Conservation (phyloP, 2,113 vertebrate species). For the Pterocles burchelli region DNA sequence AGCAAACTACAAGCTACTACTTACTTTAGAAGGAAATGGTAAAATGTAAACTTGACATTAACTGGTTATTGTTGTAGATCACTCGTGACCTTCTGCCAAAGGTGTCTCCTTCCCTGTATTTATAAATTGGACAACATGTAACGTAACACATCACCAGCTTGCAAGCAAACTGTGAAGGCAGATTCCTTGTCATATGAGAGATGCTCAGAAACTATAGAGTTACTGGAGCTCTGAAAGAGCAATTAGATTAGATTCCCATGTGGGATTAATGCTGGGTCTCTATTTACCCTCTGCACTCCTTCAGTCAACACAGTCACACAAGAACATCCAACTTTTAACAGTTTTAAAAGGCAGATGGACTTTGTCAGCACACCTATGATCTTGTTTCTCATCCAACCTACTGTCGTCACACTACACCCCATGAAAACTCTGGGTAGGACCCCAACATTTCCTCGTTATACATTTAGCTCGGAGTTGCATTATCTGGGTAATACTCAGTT, state of each 20-base stretch:
- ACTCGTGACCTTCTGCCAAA: not conserved
- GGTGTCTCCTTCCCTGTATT: not conserved
- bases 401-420: no score
- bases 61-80: constrained; percentile 10
- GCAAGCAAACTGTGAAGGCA: constrained; percentile 12
- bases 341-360: not conserved
- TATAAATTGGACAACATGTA: not conserved
- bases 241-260: constrained; percentile 51
- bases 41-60: not conserved
- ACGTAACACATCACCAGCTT: not conserved
- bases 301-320: not conserved
- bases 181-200: constrained; percentile 23
- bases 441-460: not conserved
- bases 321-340: not conserved
- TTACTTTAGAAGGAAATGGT: constrained; percentile 38
- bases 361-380: not conserved
- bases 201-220: constrained; percentile 36
- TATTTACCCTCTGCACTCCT: not conserved
- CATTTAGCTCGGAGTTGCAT: rapidly evolving
- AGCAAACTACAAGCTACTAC: not conserved
- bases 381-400: not conserved
- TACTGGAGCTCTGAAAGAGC: constrained; percentile 52
- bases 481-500: not conserved
- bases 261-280: not conserved
- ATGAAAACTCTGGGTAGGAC: not conserved